These are phyloP conservation scores for Ammodytes marinus DNA, from an alignment of 2,113 vertebrate genomes.

Conservation along the genomic window DNA sequence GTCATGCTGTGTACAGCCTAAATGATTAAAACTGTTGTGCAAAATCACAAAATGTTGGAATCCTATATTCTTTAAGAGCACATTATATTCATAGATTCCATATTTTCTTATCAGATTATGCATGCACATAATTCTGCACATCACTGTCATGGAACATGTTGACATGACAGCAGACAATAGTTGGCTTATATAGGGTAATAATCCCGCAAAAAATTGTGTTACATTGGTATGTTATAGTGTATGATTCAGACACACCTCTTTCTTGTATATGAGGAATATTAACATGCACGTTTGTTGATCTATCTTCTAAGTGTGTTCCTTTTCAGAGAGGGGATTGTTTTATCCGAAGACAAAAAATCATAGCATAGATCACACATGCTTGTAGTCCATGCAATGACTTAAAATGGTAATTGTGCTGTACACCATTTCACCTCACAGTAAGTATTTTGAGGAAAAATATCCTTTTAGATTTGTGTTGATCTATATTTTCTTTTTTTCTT, in stretches of 20 bases:
- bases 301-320: not conserved
- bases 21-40: not conserved
- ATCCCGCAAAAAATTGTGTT: not conserved
- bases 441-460: not conserved
- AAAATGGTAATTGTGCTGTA: no score
- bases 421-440: not conserved
- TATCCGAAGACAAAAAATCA: not conserved
- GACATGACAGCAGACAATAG: not conserved
- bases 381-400: not conserved
- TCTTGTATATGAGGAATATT: not conserved
- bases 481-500: not conserved
- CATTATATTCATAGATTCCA: not conserved
- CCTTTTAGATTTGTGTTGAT: not conserved
- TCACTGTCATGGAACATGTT: not conserved
- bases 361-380: not conserved
- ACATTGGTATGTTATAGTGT: not conserved
- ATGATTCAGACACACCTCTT: constrained; percentile 4
- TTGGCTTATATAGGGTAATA: not conserved
- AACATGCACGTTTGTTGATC: not conserved
- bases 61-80: not conserved
- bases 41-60: not conserved
- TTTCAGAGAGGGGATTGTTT: constrained; percentile 3
- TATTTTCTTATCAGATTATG: not conserved
- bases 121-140: not conserved
- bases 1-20: not conserved